Percentiles rank a stretch among this genome's conserved stretches.
Conservation (phyloP, 2,797 vertebrate genomes). For the Yasuhikotakia modesta region DNA sequence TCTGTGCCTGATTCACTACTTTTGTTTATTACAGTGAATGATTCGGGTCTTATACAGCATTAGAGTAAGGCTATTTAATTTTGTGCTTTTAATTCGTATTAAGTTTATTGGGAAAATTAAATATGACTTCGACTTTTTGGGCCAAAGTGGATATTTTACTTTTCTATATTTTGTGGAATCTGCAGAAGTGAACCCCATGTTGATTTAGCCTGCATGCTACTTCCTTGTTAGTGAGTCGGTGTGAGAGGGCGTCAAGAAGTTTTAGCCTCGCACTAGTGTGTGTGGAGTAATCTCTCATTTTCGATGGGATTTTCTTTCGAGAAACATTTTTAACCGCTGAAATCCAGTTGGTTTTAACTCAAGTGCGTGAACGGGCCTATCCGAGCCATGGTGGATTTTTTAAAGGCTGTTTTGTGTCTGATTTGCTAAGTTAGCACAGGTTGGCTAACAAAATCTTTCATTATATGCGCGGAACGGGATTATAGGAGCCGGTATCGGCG, state of each 20-base stretch:
- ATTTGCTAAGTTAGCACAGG: conserved; percentile 56
- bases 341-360: conserved; percentile 25
- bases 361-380: conserved; percentile 51
- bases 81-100: background rate
- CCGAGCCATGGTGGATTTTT: conserved; percentile 60
- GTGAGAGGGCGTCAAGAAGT: conserved; percentile 74
- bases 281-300: conserved; percentile 31
- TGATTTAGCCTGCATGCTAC: conserved; percentile 61
- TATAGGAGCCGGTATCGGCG: conserved; percentile 56
- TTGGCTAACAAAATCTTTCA: conserved; percentile 61
- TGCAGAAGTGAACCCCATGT: conserved; percentile 66
- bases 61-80: background rate
- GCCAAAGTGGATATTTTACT: conserved; percentile 42
- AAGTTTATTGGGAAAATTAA: background rate
- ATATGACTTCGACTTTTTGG: background rate
- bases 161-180: conserved; percentile 62
- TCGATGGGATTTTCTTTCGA: conserved; percentile 40
- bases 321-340: conserved; percentile 39
- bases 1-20: conserved; percentile 55
- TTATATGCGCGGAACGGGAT: conserved; percentile 60
- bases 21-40: background rate
- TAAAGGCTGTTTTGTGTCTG: conserved; percentile 54
- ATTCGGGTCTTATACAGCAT: background rate
- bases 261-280: conserved; percentile 55
- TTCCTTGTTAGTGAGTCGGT: conserved; percentile 75